Base-by-base conservation (phyloP, 1,140 invertebrate genomes). In the Macrocentrus cingulum region DNA sequence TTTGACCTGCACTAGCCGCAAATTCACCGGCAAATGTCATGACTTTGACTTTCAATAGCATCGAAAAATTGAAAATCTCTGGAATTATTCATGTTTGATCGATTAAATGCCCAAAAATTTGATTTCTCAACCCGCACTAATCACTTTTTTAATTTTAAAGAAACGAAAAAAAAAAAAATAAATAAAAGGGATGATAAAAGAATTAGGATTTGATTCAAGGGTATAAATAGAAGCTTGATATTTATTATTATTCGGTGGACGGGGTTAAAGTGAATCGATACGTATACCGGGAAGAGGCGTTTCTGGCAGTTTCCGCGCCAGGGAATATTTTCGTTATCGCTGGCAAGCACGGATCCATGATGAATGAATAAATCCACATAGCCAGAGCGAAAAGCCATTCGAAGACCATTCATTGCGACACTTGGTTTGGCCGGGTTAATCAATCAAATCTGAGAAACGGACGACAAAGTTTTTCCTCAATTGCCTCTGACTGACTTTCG, bases 11-110 rank as follows among this genome's bases (percentile, higher is more conserved):
- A 65, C 55, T 59, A 44, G 61, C 62, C 62, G 62, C 62, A 56
- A 59, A 66, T 66, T 65, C 61, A 64, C 64, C 61, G 61, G 57
- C 53, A 70, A 70, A 70, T 68, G 66, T 70, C 69, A 70, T 64
- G 65, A 56, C 63, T 49, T 61, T 60, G 61, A 68, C 66, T 60
- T 63, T 52, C 54, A 39, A 59, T 69, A 58, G 63, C 66, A 57
- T 52, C 58, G 32, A 18, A 61, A n/a, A n/a, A n/a, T n/a, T n/a
- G n/a, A n/a, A n/a, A n/a, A n/a, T n/a, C n/a, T n/a, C n/a, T n/a
- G n/a, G n/a, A n/a, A n/a, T n/a, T n/a, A n/a, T n/a, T n/a, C n/a
- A n/a, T n/a, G n/a, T n/a, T n/a, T n/a, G n/a, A n/a, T n/a, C n/a
- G n/a, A n/a, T n/a, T n/a, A n/a, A n/a, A n/a, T n/a, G n/a, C n/a